Conservation (phyloP, 2,888 invertebrate genomes). For the Tridacna crocea region DNA sequence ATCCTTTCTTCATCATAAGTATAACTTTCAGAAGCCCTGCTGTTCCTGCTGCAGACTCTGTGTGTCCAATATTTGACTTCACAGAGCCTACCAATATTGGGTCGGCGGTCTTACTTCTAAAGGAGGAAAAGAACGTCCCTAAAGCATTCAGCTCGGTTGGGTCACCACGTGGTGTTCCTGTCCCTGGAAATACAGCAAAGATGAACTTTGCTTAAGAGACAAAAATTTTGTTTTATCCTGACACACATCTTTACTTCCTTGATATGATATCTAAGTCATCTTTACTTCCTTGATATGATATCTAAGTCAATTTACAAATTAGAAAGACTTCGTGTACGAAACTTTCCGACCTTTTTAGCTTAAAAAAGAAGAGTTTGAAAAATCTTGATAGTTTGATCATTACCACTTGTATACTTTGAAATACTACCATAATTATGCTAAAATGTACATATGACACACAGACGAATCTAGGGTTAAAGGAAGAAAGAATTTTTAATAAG, state of each 20-base stretch:
- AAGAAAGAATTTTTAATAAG: too few relatives aligned
- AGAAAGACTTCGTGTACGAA: background rate
- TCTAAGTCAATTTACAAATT: background rate
- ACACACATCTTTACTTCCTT: background rate
- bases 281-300: background rate
- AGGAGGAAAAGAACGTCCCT: slow-evolving; percentile 37
- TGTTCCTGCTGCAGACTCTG: slow-evolving; percentile 74
- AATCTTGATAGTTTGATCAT: too few relatives aligned
- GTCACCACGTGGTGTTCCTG: slow-evolving; percentile 67
- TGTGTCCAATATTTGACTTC: slow-evolving; percentile 77
- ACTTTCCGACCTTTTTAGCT: background rate
- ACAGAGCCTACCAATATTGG: slow-evolving; percentile 70
- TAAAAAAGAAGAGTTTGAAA: background rate
- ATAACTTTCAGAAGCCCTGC: slow-evolving; percentile 75
- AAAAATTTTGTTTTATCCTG: background rate
- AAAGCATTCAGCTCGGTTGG: slow-evolving; percentile 62
- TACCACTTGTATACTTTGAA: too few relatives aligned
- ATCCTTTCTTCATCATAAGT: slow-evolving; percentile 72
- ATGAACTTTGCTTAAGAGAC: background rate
- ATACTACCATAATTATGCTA: too few relatives aligned
- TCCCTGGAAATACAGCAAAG: slow-evolving; percentile 44
- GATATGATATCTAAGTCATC: background rate
- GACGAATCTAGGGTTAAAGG: too few relatives aligned
- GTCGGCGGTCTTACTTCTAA: background rate
- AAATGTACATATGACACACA: too few relatives aligned